Evolutionary conservation across 37 sponge, comb jelly and placozoan species (phyloP), one percentile per base, ranked within the genome.

Genomic region (Halichondria panicea): DNA sequence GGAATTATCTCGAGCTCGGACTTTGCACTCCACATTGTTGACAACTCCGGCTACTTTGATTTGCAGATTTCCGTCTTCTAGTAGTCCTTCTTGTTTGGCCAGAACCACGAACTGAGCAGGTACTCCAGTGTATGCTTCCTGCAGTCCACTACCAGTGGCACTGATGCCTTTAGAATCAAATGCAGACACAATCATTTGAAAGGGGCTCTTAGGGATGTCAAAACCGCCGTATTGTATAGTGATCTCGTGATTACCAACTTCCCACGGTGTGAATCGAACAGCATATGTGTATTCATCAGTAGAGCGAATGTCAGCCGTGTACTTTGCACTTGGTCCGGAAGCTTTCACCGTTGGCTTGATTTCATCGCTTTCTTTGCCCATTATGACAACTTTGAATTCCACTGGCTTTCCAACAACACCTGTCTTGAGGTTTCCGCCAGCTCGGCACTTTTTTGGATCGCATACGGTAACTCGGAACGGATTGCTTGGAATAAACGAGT

Each of bases 91-190:
- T 31, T 76, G 74, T 19, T 63, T 62, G 38, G 87, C 76, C 4
- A 80, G 63, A 56, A 92, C 73, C 28, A 64, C 48, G 50, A 92
- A 92, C 50, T 82, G 88, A 38, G 88, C 71, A 36, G 86, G 84
- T 9, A 84, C 63, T 39, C 66, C 57, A 11, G 87, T 84, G 60
- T 57, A 62, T 21, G 92, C 84, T 58, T 74, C 59, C 28, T 79
- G 80, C 1, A 89, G 84, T 7, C 90, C 90, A 13, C 55, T 24
- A 5, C 90, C 90, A 22, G 76, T 79, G 33, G 90, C 90, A 72
- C 74, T 82, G 72, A 81, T 84, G 28, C 35, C 48, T 28, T 64
- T 53, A 7, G 65, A 60, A 37, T 71, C 78, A 24, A 68, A 66
- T 4, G 43, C 75, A 32, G 53, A 68, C 13, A 89, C 77, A 8